Evolutionary conservation across 2,888 invertebrate species (phyloP).

Genomic region (Harpalus rufipes): DNA sequence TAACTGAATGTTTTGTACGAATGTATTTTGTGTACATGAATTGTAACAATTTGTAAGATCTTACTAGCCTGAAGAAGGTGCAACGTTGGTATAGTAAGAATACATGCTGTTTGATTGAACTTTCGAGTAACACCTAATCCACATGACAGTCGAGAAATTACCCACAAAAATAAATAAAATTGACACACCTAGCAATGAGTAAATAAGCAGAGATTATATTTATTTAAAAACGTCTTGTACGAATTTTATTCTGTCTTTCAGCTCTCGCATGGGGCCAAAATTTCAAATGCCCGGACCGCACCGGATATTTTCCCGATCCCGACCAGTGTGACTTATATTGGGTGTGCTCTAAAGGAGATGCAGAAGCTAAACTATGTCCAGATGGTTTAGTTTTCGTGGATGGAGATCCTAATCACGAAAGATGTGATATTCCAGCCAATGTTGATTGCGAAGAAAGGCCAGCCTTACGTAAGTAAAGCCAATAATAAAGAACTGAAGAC

Average conservation of each 20-base stretch:
- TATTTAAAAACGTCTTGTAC: not conserved
- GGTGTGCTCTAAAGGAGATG: slow-evolving; percentile 83
- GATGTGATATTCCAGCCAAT: slow-evolving; percentile 88
- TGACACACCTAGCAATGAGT: no score
- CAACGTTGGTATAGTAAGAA: no score
- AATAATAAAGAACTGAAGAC: no score
- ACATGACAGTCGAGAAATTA: no score
- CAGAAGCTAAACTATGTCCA: slow-evolving; percentile 85
- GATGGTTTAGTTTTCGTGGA: slow-evolving; percentile 89
- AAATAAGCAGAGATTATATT: not conserved
- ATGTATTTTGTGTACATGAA: no score
- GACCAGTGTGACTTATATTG: slow-evolving; percentile 90
- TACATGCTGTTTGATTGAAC: no score
- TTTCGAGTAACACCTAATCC: no score
- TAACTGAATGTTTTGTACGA: no score
- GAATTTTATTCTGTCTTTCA: not conserved
- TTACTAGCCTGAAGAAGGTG: no score
- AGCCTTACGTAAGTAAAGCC: slow-evolving; percentile 84
- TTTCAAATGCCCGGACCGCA: slow-evolving; percentile 85
- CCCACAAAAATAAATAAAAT: no score
- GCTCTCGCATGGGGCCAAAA: slow-evolving; percentile 73
- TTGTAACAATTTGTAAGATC: no score
- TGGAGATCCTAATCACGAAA: slow-evolving; percentile 84
- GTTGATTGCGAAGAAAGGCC: slow-evolving; percentile 88
- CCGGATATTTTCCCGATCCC: slow-evolving; percentile 86